Percentiles rank a stretch among this genome's conserved stretches.
Evolutionary conservation across 2,797 vertebrate species (phyloP).

Genomic region (Arctocebus calabarensis): DNA sequence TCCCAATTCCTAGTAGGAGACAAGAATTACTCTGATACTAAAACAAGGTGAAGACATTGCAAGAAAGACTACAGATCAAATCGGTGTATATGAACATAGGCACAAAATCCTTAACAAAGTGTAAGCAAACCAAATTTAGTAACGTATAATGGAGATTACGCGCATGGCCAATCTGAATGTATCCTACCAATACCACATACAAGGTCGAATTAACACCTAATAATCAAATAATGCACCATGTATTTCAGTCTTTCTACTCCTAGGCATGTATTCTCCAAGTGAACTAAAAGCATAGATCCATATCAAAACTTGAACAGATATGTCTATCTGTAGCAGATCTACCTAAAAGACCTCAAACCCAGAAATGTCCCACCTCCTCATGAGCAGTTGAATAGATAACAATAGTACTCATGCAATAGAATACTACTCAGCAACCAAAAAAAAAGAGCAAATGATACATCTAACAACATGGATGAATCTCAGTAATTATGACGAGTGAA

Average conservation of each 20-base stretch:
- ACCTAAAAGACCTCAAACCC: not conserved
- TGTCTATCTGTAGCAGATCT: not conserved
- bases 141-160: not conserved
- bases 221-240: not conserved
- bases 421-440: not conserved
- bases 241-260: not conserved
- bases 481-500: not conserved
- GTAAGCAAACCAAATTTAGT: not conserved
- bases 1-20: not conserved
- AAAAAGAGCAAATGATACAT: not conserved
- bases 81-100: not conserved
- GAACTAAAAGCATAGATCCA: not conserved
- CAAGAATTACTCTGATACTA: not conserved
- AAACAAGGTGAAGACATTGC: not conserved
- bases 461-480: not conserved
- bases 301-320: not conserved
- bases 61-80: not conserved
- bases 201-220: not conserved
- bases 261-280: not conserved
- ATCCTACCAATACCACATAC: not conserved
- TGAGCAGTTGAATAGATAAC: not conserved
- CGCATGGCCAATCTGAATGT: not conserved
- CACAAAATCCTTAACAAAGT: not conserved
- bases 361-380: not conserved
- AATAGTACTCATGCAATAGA: not conserved